Evolutionary conservation across 2,888 invertebrate species (phyloP).

Genomic region (Drosophila acutilabella): DNA sequence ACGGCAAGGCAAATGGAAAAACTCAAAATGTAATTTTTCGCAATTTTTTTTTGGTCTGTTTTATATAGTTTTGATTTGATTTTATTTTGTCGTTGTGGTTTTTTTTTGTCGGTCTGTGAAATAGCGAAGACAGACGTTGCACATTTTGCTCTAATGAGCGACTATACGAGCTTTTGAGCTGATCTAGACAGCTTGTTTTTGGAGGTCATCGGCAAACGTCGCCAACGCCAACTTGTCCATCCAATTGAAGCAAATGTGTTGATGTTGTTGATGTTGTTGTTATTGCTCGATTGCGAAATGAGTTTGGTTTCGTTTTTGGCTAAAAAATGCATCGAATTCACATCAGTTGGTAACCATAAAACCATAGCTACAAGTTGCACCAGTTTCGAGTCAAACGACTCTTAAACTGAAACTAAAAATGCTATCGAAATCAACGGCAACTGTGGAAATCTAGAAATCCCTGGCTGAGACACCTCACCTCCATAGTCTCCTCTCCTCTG

Average conservation of each 20-base stretch:
- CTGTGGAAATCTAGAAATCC: constrained; percentile 74
- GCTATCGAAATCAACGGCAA: constrained; percentile 49
- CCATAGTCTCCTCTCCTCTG: constrained; percentile 2
- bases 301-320: constrained; percentile 67
- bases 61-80: constrained; percentile 21
- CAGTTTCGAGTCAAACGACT: constrained; percentile 58
- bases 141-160: constrained; percentile 78
- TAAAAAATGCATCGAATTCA: constrained; percentile 62
- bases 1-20: constrained; percentile 46
- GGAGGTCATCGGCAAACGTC: constrained; percentile 68
- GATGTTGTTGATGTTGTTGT: constrained; percentile 54
- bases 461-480: constrained; percentile 18
- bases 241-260: constrained; percentile 68
- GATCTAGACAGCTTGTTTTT: constrained; percentile 67
- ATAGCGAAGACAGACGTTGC: constrained; percentile 70
- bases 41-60: constrained; percentile 38
- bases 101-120: constrained; percentile 51
- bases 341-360: constrained; percentile 55
- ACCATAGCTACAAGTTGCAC: constrained; percentile 63
- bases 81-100: constrained; percentile 27
- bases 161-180: constrained; percentile 43
- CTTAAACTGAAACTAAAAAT: constrained; percentile 47
- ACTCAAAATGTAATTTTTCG: constrained; percentile 64
- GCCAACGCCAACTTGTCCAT: constrained; percentile 70
- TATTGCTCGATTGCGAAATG: constrained; percentile 65